Evolutionary conservation across 2,113 vertebrate genomes (phyloP).

Genomic region (Romanogobio albipinnatus): DNA sequence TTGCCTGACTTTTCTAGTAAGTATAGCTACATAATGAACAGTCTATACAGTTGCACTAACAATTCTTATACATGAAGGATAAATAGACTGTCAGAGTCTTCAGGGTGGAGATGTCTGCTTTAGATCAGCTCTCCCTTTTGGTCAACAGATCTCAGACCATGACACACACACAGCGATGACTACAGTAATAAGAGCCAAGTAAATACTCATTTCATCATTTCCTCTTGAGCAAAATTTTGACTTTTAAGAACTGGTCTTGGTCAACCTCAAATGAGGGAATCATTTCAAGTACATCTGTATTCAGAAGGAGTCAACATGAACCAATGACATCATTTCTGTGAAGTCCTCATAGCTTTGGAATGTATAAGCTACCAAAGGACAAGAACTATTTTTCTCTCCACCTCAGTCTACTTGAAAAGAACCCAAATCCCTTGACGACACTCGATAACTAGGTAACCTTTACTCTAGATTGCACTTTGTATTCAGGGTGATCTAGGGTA

Average conservation of each 20-base stretch:
- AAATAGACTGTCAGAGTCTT: not conserved
- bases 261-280: not conserved
- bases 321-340: slow-evolving; percentile 22
- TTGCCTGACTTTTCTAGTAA: not conserved
- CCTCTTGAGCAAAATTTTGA: not conserved
- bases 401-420: not conserved
- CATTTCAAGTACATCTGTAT: not conserved
- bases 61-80: not conserved
- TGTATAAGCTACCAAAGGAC: slow-evolving; percentile 6
- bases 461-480: not conserved
- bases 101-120: slow-evolving; percentile 15
- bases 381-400: not conserved
- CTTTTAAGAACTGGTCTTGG: not conserved
- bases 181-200: not conserved
- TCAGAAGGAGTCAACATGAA: not conserved
- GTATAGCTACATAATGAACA: not conserved
- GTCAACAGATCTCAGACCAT: not conserved
- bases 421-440: not conserved
- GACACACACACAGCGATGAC: slow-evolving; percentile 1
- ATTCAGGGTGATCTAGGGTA: not conserved
- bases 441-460: not conserved
- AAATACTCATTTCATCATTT: not conserved
- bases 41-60: not conserved
- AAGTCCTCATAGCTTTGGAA: slow-evolving; percentile 14
- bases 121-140: not conserved